Evolutionary conservation across 2,888 invertebrate genomes (phyloP).

Genomic region (Xestia sexstrigata): DNA sequence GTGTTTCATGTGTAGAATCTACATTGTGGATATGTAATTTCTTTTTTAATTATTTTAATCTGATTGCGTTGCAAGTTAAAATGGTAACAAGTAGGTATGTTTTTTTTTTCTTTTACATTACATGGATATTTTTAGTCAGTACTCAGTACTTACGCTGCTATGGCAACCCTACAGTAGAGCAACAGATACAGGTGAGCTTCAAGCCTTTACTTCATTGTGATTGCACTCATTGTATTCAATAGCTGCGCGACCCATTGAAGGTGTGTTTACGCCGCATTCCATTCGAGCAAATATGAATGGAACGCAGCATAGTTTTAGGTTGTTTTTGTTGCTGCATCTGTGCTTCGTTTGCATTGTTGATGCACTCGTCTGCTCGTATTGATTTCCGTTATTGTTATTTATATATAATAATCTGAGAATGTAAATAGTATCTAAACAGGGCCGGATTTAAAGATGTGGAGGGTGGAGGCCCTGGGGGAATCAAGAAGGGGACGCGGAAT

Average conservation of each 20-base stretch:
- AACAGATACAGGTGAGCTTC: background rate
- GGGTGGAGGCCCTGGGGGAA: too few relatives aligned
- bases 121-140: too few relatives aligned
- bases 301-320: conserved; percentile 30
- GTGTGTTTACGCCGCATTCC: conserved; percentile 43
- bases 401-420: background rate
- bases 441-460: too few relatives aligned
- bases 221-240: conserved; percentile 35
- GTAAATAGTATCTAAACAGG: background rate
- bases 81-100: too few relatives aligned
- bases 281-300: conserved; percentile 36
- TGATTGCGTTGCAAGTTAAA: too few relatives aligned
- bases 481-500: too few relatives aligned
- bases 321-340: conserved; percentile 26
- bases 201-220: conserved; percentile 4
- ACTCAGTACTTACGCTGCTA: too few relatives aligned
- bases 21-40: too few relatives aligned
- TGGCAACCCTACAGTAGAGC: too few relatives aligned
- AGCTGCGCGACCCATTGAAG: conserved; percentile 19
- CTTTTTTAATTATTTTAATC: too few relatives aligned
- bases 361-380: conserved; percentile 3
- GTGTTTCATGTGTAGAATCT: too few relatives aligned
- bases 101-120: too few relatives aligned
- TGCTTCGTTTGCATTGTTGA: conserved; percentile 38
- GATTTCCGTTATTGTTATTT: background rate